Percentiles rank a stretch among this genome's conserved stretches.
Evolutionary conservation across 2,113 vertebrate genomes (phyloP).

Genomic region (Vidua chalybeata): DNA sequence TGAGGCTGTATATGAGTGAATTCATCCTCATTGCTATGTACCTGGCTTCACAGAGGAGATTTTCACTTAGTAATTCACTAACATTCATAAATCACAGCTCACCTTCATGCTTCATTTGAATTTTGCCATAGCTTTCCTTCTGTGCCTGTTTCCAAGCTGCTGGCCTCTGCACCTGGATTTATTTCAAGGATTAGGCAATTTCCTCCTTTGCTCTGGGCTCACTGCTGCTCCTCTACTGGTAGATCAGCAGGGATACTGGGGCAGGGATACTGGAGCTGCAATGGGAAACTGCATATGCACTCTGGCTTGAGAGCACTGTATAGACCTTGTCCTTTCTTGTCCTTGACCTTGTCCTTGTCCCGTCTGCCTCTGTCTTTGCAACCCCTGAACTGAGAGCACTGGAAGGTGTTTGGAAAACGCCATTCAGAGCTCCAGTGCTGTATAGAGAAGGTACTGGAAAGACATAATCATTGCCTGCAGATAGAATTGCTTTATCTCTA

Average conservation of each 20-base stretch:
- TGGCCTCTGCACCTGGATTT: not conserved
- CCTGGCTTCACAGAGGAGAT: not conserved
- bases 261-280: not conserved
- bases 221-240: not conserved
- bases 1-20: not conserved
- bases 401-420: not conserved
- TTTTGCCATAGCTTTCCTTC: not conserved
- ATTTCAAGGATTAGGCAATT: not conserved
- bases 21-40: not conserved
- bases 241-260: not conserved
- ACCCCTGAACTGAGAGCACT: not conserved
- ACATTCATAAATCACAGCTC: not conserved
- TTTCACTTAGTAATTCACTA: not conserved
- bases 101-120: constrained; percentile 18
- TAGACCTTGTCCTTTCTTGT: not conserved
- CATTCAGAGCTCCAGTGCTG: not conserved
- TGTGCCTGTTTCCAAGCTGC: not conserved
- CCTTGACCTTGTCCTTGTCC: no score
- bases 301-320: not conserved
- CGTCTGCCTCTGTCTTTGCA: not conserved
- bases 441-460: not conserved
- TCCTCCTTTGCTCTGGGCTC: not conserved
- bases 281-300: not conserved
- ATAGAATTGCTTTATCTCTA: not conserved
- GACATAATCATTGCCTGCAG: not conserved